A percentile compares a stretch with the other conserved stretches of the same genome.
phyloP scores from a whole-genome alignment of 2,113 vertebrate genomes.

The Mus pahari region DNA sequence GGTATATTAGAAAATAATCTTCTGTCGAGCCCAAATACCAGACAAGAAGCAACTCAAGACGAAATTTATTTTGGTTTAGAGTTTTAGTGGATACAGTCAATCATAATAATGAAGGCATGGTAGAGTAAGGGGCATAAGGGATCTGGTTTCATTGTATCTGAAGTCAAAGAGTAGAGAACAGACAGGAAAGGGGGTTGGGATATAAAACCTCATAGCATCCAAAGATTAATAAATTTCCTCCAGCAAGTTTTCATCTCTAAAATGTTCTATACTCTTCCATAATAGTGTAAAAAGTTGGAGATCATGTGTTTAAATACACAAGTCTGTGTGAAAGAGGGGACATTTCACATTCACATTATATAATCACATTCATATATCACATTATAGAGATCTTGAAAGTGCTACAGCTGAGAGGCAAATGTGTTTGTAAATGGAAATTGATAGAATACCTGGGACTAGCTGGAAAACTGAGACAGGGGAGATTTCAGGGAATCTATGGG shows the following conservation, averaged over 20 bases:
- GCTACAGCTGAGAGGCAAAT: background rate
- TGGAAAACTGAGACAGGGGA: too few species aligned
- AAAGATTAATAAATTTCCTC: background rate
- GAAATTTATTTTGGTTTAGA: background rate
- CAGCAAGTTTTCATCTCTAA: background rate
- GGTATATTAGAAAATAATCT: background rate
- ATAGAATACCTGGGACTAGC: too few species aligned
- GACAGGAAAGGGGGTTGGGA: background rate
- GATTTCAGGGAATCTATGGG: too few species aligned
- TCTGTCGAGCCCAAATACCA: background rate
- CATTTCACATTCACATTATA: background rate
- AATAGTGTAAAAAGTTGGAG: background rate
- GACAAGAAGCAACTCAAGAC: too few species aligned
- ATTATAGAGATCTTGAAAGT: background rate
- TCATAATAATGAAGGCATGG: background rate
- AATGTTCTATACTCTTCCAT: background rate
- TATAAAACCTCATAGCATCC: background rate
- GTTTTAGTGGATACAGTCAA: background rate
- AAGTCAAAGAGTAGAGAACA: background rate
- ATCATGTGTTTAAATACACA: background rate
- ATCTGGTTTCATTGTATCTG: background rate
- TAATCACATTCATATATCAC: too few species aligned
- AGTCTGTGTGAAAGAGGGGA: background rate
- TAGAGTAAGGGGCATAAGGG: background rate
- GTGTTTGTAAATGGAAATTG: background rate